Percentiles rank a stretch among this genome's conserved stretches.
Evolutionary conservation across 1,140 invertebrate species (phyloP).

Genomic region (Saccostrea echinata): DNA sequence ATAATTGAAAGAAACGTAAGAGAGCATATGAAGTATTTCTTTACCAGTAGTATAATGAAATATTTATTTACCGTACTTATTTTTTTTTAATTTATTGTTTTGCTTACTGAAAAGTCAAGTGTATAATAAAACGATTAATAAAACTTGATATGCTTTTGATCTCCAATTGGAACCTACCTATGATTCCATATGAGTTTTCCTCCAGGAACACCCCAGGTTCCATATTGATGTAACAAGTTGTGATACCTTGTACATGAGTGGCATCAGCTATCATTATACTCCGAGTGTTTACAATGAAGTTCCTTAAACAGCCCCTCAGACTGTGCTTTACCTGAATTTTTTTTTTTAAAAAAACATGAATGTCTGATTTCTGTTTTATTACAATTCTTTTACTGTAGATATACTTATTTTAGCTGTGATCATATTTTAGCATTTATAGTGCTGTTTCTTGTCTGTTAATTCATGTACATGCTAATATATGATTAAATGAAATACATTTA

Average conservation of each 20-base stretch:
- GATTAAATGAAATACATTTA: too few species aligned
- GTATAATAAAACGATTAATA: constrained; percentile 28
- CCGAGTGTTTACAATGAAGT: constrained; percentile 87
- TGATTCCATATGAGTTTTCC: constrained; percentile 90
- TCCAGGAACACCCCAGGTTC: constrained; percentile 93
- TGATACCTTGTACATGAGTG: constrained; percentile 86
- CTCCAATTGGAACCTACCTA: constrained; percentile 83
- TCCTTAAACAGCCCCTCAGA: constrained; percentile 91
- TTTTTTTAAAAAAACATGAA: too few species aligned
- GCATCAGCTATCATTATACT: constrained; percentile 87
- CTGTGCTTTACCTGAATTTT: constrained; percentile 84
- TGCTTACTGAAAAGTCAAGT: neutral
- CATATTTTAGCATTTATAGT: too few species aligned
- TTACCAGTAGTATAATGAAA: too few species aligned
- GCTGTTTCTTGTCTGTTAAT: too few species aligned
- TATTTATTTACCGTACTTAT: too few species aligned
- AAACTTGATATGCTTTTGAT: neutral
- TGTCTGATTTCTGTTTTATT: too few species aligned
- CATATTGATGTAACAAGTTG: constrained; percentile 92
- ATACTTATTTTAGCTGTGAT: too few species aligned
- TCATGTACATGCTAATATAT: too few species aligned
- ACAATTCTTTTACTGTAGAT: too few species aligned
- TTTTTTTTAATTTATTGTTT: neutral
- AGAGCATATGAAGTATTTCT: neutral
- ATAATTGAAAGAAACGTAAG: neutral